A percentile compares a stretch with the other conserved stretches of the same genome.
Evolutionary conservation across 2,113 vertebrate species (phyloP).

Genomic region (Archilochus colubris): DNA sequence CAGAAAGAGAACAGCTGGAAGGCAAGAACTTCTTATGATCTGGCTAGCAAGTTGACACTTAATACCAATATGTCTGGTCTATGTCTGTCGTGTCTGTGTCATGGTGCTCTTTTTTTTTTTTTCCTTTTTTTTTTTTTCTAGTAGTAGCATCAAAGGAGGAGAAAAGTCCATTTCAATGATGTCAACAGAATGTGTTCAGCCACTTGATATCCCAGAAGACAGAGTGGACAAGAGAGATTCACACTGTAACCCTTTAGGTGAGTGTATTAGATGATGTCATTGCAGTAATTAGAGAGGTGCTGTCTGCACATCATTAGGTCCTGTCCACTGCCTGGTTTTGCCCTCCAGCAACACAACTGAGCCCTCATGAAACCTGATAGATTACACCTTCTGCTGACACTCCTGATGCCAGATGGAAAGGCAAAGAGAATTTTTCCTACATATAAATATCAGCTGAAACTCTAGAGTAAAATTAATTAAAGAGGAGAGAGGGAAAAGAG

Average conservation of each 20-base stretch:
- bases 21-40: not conserved
- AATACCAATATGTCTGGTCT: not conserved
- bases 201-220: constrained; percentile 82
- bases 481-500: not conserved
- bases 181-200: constrained; percentile 84
- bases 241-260: constrained; percentile 78
- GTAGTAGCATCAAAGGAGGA: not conserved
- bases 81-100: not conserved
- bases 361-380: constrained; percentile 52
- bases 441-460: constrained; percentile 46
- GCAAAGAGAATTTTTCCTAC: constrained; percentile 36
- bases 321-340: not conserved
- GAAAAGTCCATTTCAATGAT: constrained; percentile 68
- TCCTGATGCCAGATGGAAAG: constrained; percentile 73
- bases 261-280: constrained; percentile 38
- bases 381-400: constrained; percentile 65
- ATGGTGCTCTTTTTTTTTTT: not conserved
- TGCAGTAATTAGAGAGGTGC: not conserved
- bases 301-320: constrained; percentile 18
- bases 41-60: not conserved
- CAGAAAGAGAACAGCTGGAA: not conserved
- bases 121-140: not conserved
- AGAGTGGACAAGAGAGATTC: constrained; percentile 78
- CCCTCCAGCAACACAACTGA: constrained; percentile 38
- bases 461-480: constrained; percentile 15